Percentiles rank a stretch among this genome's conserved stretches.
phyloP scores from a whole-genome alignment of 2,797 vertebrate genomes.

The Bucorvus abyssinicus region DNA sequence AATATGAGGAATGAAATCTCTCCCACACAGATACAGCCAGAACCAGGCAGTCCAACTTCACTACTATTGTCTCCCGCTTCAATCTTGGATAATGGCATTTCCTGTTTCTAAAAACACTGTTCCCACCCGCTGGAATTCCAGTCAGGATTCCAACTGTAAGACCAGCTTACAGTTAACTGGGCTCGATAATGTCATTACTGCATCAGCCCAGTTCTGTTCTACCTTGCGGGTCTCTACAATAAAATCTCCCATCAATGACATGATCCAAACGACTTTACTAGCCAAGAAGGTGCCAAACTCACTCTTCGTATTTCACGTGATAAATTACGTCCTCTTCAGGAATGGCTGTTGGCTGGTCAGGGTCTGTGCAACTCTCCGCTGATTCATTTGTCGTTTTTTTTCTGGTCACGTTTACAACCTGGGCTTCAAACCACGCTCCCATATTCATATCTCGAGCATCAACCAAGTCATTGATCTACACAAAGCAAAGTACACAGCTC shows the following conservation, averaged over 20 bases:
- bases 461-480: constrained; percentile 89
- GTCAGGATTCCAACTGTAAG: neutral
- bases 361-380: neutral
- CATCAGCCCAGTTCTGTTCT: neutral
- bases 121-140: neutral
- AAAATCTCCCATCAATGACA: neutral
- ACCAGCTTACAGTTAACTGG: neutral
- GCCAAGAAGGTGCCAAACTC: constrained; percentile 66
- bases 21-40: neutral
- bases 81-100: neutral
- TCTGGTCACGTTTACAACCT: constrained; percentile 86
- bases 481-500: neutral
- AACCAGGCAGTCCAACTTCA: neutral
- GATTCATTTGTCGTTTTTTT: constrained; percentile 17
- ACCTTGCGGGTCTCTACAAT: neutral
- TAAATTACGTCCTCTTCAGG: constrained; percentile 81
- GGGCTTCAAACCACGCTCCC: constrained; percentile 97
- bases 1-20: neutral
- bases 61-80: neutral
- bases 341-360: constrained; percentile 32
- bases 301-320: constrained; percentile 97
- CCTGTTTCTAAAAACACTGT: neutral
- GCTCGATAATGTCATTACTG: neutral
- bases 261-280: fast-evolving
- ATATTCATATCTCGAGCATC: constrained; percentile 93